These are phyloP conservation scores for Apostichopus japonicus DNA, from an alignment of 35 echinoderm and acorn worm genomes.

Conservation along the genomic window DNA sequence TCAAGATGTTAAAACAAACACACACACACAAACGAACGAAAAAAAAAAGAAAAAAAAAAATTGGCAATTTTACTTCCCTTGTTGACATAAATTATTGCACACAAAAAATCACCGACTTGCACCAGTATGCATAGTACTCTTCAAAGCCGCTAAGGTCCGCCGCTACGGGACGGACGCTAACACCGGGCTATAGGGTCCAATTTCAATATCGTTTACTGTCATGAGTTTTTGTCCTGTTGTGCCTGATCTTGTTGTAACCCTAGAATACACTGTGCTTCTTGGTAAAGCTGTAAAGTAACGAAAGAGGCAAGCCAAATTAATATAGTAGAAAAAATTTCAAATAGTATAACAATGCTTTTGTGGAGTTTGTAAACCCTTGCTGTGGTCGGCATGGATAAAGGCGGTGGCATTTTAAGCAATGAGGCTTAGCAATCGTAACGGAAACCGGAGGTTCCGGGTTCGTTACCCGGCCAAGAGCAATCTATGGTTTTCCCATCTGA, in stretches of 20 bases:
- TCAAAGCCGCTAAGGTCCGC: too few relatives aligned
- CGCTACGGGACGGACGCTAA: background rate
- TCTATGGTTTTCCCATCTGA: too few relatives aligned
- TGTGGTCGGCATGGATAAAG: too few relatives aligned
- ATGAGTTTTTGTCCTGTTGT: slow-evolving; percentile 20
- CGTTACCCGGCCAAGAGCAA: too few relatives aligned
- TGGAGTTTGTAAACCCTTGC: too few relatives aligned
- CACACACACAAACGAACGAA: too few relatives aligned
- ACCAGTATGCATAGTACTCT: slow-evolving; percentile 32
- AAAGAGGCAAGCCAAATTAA: too few relatives aligned
- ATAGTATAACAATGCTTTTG: too few relatives aligned
- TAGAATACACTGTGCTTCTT: slow-evolving; percentile 67
- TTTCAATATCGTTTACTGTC: background rate
- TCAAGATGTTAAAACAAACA: background rate
- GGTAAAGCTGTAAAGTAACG: slow-evolving; percentile 26
- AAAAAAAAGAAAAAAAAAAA: background rate
- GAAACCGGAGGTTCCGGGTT: too few relatives aligned
- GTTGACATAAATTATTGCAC: slow-evolving; percentile 50
- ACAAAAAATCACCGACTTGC: slow-evolving; percentile 19
- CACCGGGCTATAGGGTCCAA: background rate
- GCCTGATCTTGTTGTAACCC: slow-evolving; percentile 31
- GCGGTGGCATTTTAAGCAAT: too few relatives aligned
- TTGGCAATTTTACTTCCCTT: slow-evolving; percentile 5
- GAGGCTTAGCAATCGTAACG: too few relatives aligned
- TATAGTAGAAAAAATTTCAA: too few relatives aligned